A percentile compares a stretch with the other conserved stretches of the same genome.
Conservation (phyloP, 1,140 invertebrate genomes). For the Papilio machaon region DNA sequence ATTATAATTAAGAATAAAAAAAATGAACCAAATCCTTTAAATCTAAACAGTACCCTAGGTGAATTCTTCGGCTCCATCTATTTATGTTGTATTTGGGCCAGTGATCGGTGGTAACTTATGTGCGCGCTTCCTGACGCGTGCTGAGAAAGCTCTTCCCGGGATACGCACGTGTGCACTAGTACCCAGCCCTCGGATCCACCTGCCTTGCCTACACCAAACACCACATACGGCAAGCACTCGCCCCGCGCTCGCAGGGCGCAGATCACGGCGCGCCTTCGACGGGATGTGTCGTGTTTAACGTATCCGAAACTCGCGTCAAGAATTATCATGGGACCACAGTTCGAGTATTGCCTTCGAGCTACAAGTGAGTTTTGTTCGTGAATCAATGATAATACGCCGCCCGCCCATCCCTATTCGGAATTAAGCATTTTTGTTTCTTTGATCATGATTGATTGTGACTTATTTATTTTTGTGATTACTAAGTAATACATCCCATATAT, state of each 20-base stretch:
- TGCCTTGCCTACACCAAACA: slow-evolving; percentile 53
- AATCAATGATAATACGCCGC: slow-evolving; percentile 17
- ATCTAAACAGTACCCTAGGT: not conserved
- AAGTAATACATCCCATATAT: not conserved
- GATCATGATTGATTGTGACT: not conserved
- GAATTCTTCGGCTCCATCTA: slow-evolving; percentile 16
- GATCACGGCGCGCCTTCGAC: slow-evolving; percentile 67
- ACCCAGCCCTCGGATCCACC: slow-evolving; percentile 53
- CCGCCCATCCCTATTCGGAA: not conserved
- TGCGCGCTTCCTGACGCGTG: slow-evolving; percentile 65
- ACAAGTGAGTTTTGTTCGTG: slow-evolving; percentile 68
- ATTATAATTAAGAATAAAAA: not conserved
- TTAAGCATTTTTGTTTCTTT: not conserved
- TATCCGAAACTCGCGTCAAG: slow-evolving; percentile 47
- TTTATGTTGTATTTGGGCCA: slow-evolving; percentile 27
- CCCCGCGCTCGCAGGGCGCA: slow-evolving; percentile 55
- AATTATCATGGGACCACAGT: slow-evolving; percentile 74
- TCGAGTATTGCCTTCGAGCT: slow-evolving; percentile 75
- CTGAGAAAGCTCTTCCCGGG: slow-evolving; percentile 73
- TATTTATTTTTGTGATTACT: not conserved
- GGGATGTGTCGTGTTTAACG: slow-evolving; percentile 76
- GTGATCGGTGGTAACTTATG: slow-evolving; percentile 29
- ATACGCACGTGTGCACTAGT: slow-evolving; percentile 69
- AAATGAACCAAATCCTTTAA: not conserved
- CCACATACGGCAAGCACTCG: slow-evolving; percentile 44